Percentiles rank a stretch among this genome's conserved stretches.
These are phyloP conservation scores for Aythya baeri DNA, from an alignment of 2,113 vertebrate genomes.

Conservation along the genomic window DNA sequence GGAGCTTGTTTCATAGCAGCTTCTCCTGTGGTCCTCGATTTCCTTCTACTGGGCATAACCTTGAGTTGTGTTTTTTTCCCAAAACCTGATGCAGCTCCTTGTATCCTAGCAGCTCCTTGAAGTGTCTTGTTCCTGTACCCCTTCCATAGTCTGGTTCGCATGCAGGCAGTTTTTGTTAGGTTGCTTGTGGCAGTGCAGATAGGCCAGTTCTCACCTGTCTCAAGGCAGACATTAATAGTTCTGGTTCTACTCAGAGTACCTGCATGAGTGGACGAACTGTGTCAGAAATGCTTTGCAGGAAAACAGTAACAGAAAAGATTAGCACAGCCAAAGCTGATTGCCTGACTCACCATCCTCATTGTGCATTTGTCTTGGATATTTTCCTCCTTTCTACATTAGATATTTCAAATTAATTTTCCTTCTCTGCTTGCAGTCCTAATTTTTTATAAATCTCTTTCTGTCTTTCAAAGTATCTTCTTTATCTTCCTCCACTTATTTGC, in stretches of 20 bases:
- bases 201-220: neutral
- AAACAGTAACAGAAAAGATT: neutral
- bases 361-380: neutral
- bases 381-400: neutral
- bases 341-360: neutral
- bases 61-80: neutral
- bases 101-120: too few relatives aligned
- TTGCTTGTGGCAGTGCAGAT: neutral
- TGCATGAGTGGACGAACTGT: neutral
- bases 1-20: neutral
- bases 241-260: neutral
- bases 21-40: neutral
- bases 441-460: neutral
- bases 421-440: neutral
- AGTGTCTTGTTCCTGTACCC: neutral
- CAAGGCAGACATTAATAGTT: neutral
- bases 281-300: neutral
- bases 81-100: neutral
- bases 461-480: neutral
- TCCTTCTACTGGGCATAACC: neutral
- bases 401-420: neutral
- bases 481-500: neutral
- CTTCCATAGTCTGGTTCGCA: neutral
- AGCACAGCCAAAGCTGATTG: neutral
- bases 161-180: fast-evolving